Base-by-base conservation (phyloP, 2,888 invertebrate species). In the Ennomos erosarius region DNA sequence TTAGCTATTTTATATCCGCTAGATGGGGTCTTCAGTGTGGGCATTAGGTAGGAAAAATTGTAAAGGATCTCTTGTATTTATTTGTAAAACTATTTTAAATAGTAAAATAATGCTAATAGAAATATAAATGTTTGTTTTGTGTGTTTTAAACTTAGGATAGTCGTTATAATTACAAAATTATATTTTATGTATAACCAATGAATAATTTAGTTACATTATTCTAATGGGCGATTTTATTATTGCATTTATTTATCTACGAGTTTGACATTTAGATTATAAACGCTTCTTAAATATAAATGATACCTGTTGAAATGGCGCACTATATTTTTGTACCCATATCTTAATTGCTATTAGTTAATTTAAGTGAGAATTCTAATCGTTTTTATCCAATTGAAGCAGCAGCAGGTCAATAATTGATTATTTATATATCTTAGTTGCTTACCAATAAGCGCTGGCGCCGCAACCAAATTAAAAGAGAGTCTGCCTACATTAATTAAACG, bases 61-160 rank as follows among this genome's bases (percentile, higher is more conserved):
- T 65, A 70, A 76, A 76, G 70, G 84, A 85, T 85, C 84, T 85
- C 84, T 75, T 72, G 69, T 78, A 75, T 75, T 75, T 72, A 70
- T 69, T 70, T 73, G 74, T 57, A 10, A 60, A 33, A 55, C 45
- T 62, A 49, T 62, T 48, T 61, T 42, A 42, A 43, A 61, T 51
- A 43, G 60, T 64, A 62, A 59, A 68, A 61, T 62, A 46, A 51
- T 56, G 56, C 50, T 64, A 50, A 49, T 48, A 49, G 11, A 49
- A 35, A 48, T 26, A 38, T 26, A 16, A 53, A 48, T 55, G 39
- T 57, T 10, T 60, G 45, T 37, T 16, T 36, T 37, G 55, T 39
- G 54, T 57, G 50, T 52, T 55, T 38, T 54, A 39, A 60, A 12
- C 11, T 45, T 50, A 50, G 39, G 39, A 38, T 38, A 48, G 44